Base-by-base conservation (phyloP, 1,140 invertebrate species). In the Calephelis nemesis region DNA sequence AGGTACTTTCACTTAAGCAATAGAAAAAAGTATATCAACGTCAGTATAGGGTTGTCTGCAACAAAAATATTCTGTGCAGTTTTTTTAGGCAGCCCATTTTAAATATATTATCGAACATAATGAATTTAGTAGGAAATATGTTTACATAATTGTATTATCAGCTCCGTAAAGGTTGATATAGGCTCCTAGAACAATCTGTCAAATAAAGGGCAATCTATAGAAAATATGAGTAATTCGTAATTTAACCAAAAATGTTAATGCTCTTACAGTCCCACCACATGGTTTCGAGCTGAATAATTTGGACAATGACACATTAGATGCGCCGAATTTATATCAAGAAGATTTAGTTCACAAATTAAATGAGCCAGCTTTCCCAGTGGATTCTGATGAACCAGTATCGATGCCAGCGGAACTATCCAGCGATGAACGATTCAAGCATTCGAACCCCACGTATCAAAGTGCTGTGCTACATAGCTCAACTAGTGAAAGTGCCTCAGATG, bases 391-490 rank as follows among this genome's bases (percentile, higher is more conserved):
- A 50, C 92, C 92, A 5, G 89, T 92, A 4, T 92, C 92, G 0
- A 92, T 92, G 92, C 92, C 90, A 12, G 90, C 79, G 3, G 89
- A 88, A 60, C 70, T 92, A 60, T 89, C 88, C 12, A 92, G 78
- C 68, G 88, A 91, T n/a, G 88, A 88, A 77, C 87, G 67, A 8
- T 96, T 96, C 82, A 95, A 94, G 74, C 94, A 96, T 77, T 94
- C 95, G 47, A 95, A 94, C 78, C 95, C 95, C 0, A 93, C 94
- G 11, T 96, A 96, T 78, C 95, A 96, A 81, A 96, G 95, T 70
- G 95, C 95, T 0, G 89, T 92, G 5, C 71, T 92, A 5, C 95
- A 95, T 86, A 94, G 94, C 13, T 93, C 92, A 4, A 83, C 77
- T 7, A 85, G 78, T 63, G 83, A 87, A 5, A 73, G 73, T 48